A percentile compares a stretch with the other conserved stretches of the same genome.
These are phyloP conservation scores for Neoitamus cyanurus DNA, from an alignment of 2,888 invertebrate species.

Conservation along the genomic window DNA sequence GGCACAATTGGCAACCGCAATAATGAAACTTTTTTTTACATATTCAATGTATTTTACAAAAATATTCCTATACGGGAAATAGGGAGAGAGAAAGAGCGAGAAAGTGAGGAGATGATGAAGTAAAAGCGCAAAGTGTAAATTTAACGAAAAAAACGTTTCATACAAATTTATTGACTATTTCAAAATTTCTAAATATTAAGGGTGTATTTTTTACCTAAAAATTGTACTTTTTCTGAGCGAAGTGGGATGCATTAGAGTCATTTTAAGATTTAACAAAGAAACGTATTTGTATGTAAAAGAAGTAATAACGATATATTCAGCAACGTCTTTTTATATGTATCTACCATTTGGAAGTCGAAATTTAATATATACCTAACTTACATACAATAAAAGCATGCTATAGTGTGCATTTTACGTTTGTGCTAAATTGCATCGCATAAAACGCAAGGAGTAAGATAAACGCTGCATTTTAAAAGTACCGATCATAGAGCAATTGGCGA, in stretches of 20 bases:
- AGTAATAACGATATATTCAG: conserved; percentile 20
- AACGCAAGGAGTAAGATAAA: conserved; percentile 23
- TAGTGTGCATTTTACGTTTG: neutral
- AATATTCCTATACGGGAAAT: conserved; percentile 19
- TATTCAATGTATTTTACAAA: conserved; percentile 40
- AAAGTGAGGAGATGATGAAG: neutral
- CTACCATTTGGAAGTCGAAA: conserved; percentile 17
- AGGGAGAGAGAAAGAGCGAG: neutral
- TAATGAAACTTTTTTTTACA: conserved; percentile 32
- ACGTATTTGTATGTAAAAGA: neutral
- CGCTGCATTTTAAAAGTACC: conserved; percentile 24
- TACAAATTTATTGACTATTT: conserved; percentile 28
- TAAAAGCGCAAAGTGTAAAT: neutral
- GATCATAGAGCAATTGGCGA: conserved; percentile 49
- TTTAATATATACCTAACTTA: neutral
- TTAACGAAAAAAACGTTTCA: conserved; percentile 4
- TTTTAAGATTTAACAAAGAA: conserved; percentile 15
- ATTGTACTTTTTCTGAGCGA: conserved; percentile 23
- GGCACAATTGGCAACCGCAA: conserved; percentile 32
- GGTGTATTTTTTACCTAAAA: conserved; percentile 41
- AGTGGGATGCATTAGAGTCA: neutral
- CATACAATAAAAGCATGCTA: neutral
- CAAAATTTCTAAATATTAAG: conserved; percentile 25
- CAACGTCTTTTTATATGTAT: conserved; percentile 29
- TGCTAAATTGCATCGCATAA: neutral